These are phyloP conservation scores for Acronicta alni DNA, from an alignment of 2,888 invertebrate species.

Conservation along the genomic window DNA sequence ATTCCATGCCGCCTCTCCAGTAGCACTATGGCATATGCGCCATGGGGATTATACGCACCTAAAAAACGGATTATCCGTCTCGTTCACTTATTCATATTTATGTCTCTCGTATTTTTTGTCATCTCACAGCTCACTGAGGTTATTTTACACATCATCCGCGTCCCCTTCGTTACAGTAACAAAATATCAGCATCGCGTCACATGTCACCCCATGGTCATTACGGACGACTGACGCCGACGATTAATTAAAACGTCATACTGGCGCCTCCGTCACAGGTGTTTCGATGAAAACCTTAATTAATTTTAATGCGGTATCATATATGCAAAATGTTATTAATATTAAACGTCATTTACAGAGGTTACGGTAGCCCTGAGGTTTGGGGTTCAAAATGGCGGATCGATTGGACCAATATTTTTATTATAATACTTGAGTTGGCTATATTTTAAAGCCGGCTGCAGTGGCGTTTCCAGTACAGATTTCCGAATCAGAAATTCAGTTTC, in stretches of 20 bases:
- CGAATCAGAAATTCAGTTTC: too few relatives aligned
- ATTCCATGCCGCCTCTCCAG: too few relatives aligned
- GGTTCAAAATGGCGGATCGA: background rate
- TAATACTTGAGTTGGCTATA: too few relatives aligned
- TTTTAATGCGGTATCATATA: conserved; percentile 60
- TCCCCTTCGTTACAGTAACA: conserved; percentile 51
- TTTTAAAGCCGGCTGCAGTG: too few relatives aligned
- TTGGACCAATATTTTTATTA: background rate
- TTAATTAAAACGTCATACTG: conserved; percentile 80
- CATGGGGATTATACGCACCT: too few relatives aligned
- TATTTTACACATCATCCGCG: conserved; percentile 11
- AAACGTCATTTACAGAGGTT: conserved; percentile 36
- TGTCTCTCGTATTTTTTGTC: conserved; percentile 17
- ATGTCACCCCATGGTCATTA: conserved; percentile 74
- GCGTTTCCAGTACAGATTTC: too few relatives aligned
- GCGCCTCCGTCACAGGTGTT: conserved; percentile 75
- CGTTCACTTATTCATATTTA: background rate
- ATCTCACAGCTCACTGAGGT: conserved; percentile 5
- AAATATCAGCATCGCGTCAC: conserved; percentile 72
- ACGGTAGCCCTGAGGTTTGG: conserved; percentile 9
- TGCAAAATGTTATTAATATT: conserved; percentile 51
- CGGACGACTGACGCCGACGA: conserved; percentile 65
- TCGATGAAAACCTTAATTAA: conserved; percentile 70
- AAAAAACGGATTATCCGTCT: too few relatives aligned
- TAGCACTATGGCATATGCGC: too few relatives aligned